phyloP scores from a whole-genome alignment of 2,888 invertebrate species.

The Amiota minor region DNA sequence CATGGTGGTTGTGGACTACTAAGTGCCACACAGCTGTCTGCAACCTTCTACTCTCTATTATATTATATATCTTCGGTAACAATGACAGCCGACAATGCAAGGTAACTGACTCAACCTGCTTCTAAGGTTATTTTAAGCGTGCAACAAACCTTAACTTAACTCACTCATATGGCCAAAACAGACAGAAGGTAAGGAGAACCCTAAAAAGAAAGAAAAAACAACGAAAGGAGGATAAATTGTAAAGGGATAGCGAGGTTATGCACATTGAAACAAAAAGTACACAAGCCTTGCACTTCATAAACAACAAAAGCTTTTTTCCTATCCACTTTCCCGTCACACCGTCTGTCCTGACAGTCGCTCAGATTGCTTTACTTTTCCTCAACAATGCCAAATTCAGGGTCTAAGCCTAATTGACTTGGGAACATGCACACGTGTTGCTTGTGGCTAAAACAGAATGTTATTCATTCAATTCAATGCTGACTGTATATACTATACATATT shows the following conservation, averaged over 20 bases:
- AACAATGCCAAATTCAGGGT: constrained; percentile 53
- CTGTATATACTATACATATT: not conserved
- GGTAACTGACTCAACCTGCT: constrained; percentile 19
- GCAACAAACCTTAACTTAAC: constrained; percentile 13
- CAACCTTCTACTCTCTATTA: not conserved
- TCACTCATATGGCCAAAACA: not conserved
- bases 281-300: constrained; percentile 21
- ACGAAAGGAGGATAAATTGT: too few relatives aligned
- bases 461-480: constrained; percentile 1
- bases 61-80: not conserved
- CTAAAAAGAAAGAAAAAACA: too few relatives aligned
- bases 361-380: constrained; percentile 18
- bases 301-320: constrained; percentile 1
- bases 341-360: not conserved
- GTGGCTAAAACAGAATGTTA: constrained; percentile 19
- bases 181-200: not conserved
- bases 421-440: constrained; percentile 53
- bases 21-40: too few relatives aligned
- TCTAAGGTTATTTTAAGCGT: constrained; percentile 25
- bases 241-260: not conserved
- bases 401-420: constrained; percentile 54
- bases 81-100: constrained; percentile 12
- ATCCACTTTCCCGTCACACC: not conserved
- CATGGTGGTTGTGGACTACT: too few relatives aligned
- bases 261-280: not conserved